These are phyloP conservation scores for Oscheius sp. DNA, from an alignment of 2,888 invertebrate genomes.

Conservation along the genomic window DNA sequence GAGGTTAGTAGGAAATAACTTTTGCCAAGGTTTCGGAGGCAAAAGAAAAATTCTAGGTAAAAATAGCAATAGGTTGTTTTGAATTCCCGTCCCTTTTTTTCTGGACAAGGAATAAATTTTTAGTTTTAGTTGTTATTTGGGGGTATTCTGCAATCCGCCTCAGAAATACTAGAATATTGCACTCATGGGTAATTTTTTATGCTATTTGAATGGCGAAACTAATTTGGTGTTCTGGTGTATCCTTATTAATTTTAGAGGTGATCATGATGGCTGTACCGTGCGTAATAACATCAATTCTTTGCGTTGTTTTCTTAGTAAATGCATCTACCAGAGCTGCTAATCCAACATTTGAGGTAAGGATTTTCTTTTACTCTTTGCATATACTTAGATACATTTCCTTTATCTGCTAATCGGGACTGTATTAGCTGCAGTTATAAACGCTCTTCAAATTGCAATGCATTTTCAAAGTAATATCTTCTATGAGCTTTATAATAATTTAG, in stretches of 20 bases:
- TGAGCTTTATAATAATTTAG: too few relatives aligned
- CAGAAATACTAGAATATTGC: too few relatives aligned
- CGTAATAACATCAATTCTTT: slow-evolving; percentile 34
- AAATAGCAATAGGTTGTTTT: too few relatives aligned
- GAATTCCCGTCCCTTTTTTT: too few relatives aligned
- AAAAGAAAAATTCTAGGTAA: background rate
- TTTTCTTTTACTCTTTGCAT: slow-evolving; percentile 19
- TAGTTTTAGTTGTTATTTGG: too few relatives aligned
- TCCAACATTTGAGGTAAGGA: slow-evolving; percentile 39
- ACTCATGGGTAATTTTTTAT: too few relatives aligned
- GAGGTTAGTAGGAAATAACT: slow-evolving; percentile 7
- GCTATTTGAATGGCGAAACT: too few relatives aligned
- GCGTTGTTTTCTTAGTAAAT: slow-evolving; percentile 35
- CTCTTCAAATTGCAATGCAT: slow-evolving; percentile 40
- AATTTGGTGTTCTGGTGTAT: background rate
- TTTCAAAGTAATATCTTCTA: slow-evolving; percentile 21
- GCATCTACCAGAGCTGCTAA: slow-evolving; percentile 43
- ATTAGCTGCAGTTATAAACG: slow-evolving; percentile 38
- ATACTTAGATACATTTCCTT: slow-evolving; percentile 33
- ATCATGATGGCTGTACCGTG: slow-evolving; percentile 41
- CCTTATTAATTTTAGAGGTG: slow-evolving; percentile 32
- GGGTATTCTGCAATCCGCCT: too few relatives aligned
- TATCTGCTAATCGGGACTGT: slow-evolving; percentile 39
- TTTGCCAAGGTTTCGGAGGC: too few relatives aligned
- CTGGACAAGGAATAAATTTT: too few relatives aligned